Percentiles rank a stretch among this genome's conserved stretches.
These are phyloP conservation scores for Zaprionus bogoriensis DNA, from an alignment of 2,888 invertebrate species.

Conservation along the genomic window DNA sequence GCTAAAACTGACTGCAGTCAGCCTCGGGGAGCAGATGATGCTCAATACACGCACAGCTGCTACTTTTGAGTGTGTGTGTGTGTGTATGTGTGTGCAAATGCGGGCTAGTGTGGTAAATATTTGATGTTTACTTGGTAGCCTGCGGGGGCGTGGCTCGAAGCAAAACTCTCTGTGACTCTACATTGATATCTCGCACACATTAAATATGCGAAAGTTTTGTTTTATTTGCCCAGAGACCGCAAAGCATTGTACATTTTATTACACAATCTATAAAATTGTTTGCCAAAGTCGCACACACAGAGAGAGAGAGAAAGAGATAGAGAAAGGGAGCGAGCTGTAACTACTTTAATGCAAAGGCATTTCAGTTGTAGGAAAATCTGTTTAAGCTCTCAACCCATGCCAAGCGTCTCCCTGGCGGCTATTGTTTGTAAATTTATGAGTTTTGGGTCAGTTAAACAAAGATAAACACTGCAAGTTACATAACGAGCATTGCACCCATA, in stretches of 20 bases:
- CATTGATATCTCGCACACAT: slow-evolving; percentile 24
- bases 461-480: slow-evolving; percentile 47
- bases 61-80: slow-evolving; percentile 19
- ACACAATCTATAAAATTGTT: slow-evolving; percentile 29
- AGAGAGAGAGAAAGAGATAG: slow-evolving; percentile 1
- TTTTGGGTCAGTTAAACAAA: slow-evolving; percentile 43
- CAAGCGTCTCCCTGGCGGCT: neutral
- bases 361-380: slow-evolving; percentile 8
- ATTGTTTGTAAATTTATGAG: slow-evolving; percentile 46
- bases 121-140: slow-evolving; percentile 37
- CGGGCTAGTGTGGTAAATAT: slow-evolving; percentile 50
- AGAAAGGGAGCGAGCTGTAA: neutral
- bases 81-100: slow-evolving; percentile 35
- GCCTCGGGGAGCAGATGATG: slow-evolving; percentile 16
- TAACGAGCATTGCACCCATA: slow-evolving; percentile 15
- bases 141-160: slow-evolving; percentile 4
- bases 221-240: slow-evolving; percentile 40
- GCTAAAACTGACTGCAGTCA: slow-evolving; percentile 10
- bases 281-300: slow-evolving; percentile 9
- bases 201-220: slow-evolving; percentile 42
- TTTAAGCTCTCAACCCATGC: slow-evolving; percentile 3
- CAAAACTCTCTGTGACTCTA: too few relatives aligned
- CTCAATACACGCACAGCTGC: neutral
- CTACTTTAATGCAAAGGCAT: slow-evolving; percentile 14
- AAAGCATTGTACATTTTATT: slow-evolving; percentile 42